These are phyloP conservation scores for Morone chrysops DNA, from an alignment of 2,113 vertebrate species.

Conservation along the genomic window DNA sequence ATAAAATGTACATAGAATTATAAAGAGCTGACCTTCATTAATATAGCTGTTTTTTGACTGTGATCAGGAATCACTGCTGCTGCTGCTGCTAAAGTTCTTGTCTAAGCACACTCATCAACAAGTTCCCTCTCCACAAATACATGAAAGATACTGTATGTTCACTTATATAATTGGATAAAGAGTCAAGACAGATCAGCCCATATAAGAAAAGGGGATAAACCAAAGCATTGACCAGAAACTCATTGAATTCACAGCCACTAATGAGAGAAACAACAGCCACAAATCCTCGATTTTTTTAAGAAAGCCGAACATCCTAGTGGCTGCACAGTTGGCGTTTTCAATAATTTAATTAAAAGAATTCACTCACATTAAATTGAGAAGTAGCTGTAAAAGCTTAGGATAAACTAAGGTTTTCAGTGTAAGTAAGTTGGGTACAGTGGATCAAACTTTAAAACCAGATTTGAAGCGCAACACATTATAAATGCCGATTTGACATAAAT, in stretches of 20 bases:
- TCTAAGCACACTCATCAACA: not conserved
- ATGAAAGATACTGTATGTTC: not conserved
- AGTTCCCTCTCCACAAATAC: not conserved
- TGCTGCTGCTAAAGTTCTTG: not conserved
- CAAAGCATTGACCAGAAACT: constrained; percentile 14
- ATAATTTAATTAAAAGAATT: not conserved
- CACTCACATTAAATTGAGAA: too few species aligned
- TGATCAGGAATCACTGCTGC: not conserved
- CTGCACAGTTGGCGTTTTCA: not conserved
- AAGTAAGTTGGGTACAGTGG: too few species aligned
- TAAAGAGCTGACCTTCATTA: not conserved
- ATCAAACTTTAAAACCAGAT: too few species aligned
- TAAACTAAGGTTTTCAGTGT: too few species aligned
- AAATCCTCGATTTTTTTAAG: constrained; percentile 10
- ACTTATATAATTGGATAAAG: constrained; percentile 26
- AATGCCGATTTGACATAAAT: too few species aligned
- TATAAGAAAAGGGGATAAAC: constrained; percentile 17
- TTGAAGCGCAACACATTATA: too few species aligned
- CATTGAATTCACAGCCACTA: constrained; percentile 15
- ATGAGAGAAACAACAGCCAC: constrained; percentile 36
- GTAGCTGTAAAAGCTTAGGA: too few species aligned
- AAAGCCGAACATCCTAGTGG: too few species aligned
- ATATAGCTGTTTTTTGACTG: not conserved
- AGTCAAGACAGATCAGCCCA: not conserved
- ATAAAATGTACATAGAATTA: not conserved